Evolutionary conservation across 2,113 vertebrate species (phyloP).

Genomic region (Rutilus rutilus): DNA sequence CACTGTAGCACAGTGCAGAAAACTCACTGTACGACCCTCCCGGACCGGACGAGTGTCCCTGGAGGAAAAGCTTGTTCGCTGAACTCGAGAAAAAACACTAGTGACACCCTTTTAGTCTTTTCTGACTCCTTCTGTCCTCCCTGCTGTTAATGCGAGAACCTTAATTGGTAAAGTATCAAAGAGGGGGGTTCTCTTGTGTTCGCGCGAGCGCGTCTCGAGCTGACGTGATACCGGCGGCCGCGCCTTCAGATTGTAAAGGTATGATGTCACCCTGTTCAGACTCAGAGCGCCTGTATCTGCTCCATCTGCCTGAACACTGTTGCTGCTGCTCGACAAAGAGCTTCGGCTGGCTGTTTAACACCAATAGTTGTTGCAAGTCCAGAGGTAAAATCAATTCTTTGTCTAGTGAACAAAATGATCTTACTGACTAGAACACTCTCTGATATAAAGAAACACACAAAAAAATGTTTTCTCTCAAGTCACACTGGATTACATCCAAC

Average conservation of each 20-base stretch:
- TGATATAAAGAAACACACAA: background rate
- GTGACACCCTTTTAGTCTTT: slow-evolving; percentile 65
- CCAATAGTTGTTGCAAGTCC: background rate
- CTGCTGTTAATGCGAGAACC: slow-evolving; percentile 60
- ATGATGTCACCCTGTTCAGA: slow-evolving; percentile 72
- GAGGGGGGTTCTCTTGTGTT: slow-evolving; percentile 50
- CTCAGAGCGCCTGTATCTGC: slow-evolving; percentile 52
- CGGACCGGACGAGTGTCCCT: slow-evolving; percentile 64
- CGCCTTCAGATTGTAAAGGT: slow-evolving; percentile 77
- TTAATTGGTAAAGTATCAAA: slow-evolving; percentile 71
- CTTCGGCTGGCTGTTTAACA: background rate
- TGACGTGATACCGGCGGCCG: slow-evolving; percentile 77
- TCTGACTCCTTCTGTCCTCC: slow-evolving; percentile 61
- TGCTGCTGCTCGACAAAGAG: slow-evolving; percentile 27
- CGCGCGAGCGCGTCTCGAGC: slow-evolving; percentile 40
- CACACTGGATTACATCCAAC: background rate
- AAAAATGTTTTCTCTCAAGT: background rate
- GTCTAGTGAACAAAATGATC: background rate
- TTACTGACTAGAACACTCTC: background rate
- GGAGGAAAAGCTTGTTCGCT: slow-evolving; percentile 62
- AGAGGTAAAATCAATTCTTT: background rate
- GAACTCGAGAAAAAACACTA: slow-evolving; percentile 66
- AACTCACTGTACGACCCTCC: slow-evolving; percentile 66
- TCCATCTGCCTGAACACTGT: slow-evolving; percentile 19
- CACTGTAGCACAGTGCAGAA: slow-evolving; percentile 7